These are phyloP conservation scores for Acropternis orthonyx DNA, from an alignment of 2,797 vertebrate genomes.

Conservation along the genomic window DNA sequence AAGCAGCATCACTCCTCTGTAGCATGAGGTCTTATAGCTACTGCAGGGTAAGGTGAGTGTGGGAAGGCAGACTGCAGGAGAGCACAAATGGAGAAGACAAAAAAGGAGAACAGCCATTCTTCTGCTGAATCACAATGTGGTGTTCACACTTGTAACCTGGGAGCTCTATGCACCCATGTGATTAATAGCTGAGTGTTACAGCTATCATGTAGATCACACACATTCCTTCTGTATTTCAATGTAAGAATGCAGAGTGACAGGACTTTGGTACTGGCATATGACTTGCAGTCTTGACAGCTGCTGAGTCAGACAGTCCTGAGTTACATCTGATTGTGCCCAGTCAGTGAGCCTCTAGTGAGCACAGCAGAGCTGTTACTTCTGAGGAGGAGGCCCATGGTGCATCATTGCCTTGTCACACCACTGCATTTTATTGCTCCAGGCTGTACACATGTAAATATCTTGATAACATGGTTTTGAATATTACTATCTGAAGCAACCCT, in stretches of 20 bases:
- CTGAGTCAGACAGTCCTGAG: neutral
- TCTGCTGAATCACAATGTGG: accelerated
- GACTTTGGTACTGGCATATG: neutral
- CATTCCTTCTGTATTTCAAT: neutral
- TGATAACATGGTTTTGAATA: neutral
- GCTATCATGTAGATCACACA: neutral
- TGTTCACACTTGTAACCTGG: neutral
- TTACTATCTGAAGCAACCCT: neutral
- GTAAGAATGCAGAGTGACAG: neutral
- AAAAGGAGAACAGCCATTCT: neutral
- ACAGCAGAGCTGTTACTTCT: neutral
- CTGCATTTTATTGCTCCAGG: neutral
- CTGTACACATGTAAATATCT: neutral
- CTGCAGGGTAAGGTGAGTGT: neutral
- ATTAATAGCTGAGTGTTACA: neutral
- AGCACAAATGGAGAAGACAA: neutral
- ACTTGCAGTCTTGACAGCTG: neutral
- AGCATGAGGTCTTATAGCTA: neutral
- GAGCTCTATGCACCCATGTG: neutral
- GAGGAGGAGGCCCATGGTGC: neutral
- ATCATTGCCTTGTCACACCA: neutral
- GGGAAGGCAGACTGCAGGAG: neutral
- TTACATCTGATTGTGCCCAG: neutral
- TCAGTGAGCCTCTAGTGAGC: neutral
- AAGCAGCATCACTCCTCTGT: neutral